Percentiles rank a stretch among this genome's conserved stretches.
phyloP scores from a whole-genome alignment of 2,797 vertebrate genomes.

The Pangasius mekongensis region DNA sequence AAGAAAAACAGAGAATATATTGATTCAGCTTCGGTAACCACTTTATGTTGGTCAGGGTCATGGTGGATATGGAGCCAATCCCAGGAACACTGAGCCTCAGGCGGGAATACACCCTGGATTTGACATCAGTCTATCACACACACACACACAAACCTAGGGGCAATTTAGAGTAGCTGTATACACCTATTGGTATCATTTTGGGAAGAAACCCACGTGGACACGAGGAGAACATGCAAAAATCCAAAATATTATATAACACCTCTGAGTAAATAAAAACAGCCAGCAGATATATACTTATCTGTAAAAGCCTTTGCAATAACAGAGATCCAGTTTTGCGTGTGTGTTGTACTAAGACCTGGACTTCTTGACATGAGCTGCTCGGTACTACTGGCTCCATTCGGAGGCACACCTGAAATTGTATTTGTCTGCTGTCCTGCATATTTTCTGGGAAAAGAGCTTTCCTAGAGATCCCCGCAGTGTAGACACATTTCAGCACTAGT shows the following conservation, averaged over 20 bases:
- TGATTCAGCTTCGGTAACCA: not conserved
- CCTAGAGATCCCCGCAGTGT: not conserved
- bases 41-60: not conserved
- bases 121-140: not conserved
- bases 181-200: not conserved
- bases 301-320: not conserved
- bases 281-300: not conserved
- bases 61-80: not conserved
- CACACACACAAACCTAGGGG: not conserved
- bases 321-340: not conserved
- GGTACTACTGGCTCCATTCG: not conserved
- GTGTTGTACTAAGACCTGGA: not conserved
- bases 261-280: not conserved
- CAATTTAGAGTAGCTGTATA: not conserved
- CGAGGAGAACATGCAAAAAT: not conserved
- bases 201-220: not conserved
- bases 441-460: not conserved
- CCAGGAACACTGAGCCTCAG: not conserved
- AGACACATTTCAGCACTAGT: constrained; percentile 14
- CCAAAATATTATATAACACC: not conserved
- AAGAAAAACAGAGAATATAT: not conserved
- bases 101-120: not conserved
- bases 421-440: not conserved
- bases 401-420: not conserved
- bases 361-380: not conserved